Conservation (phyloP, 37 sponge, comb jelly and placozoan genomes). For the Beroe forskalii region DNA sequence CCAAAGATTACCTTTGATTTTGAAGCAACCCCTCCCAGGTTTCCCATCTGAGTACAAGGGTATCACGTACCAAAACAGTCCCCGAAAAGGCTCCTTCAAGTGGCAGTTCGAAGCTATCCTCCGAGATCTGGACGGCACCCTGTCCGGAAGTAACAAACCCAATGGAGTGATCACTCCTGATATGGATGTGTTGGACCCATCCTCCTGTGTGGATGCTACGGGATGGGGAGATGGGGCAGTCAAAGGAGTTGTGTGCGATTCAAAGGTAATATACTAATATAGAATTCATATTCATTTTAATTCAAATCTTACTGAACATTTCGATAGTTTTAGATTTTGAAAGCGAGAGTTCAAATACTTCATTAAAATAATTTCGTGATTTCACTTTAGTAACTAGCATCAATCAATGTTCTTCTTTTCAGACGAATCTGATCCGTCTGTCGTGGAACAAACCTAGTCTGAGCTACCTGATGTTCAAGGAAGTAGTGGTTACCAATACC, state of each 20-base stretch:
- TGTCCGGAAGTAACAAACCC: conserved; percentile 72
- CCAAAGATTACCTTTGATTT: no score
- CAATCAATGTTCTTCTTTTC: neutral
- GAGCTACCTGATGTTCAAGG: conserved; percentile 38
- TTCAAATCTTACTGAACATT: no score
- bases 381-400: no score
- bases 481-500: conserved; percentile 64
- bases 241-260: conserved; percentile 4
- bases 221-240: neutral
- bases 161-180: conserved; percentile 52
- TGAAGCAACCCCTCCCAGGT: no score
- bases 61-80: conserved; percentile 70
- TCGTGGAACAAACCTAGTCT: conserved; percentile 58
- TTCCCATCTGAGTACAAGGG: conserved; percentile 77
- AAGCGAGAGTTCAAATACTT: no score
- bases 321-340: no score
- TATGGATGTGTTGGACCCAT: neutral
- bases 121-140: conserved; percentile 84
- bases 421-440: conserved; percentile 38
- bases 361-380: no score
- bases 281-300: neutral
- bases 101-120: conserved; percentile 82
- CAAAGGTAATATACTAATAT: no score
- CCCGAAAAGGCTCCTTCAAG: conserved; percentile 70
- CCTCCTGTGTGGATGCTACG: neutral